Percentiles rank a stretch among this genome's conserved stretches.
These are phyloP conservation scores for Trissoscelio sp. DNA, from an alignment of 2,888 invertebrate genomes.

Conservation along the genomic window DNA sequence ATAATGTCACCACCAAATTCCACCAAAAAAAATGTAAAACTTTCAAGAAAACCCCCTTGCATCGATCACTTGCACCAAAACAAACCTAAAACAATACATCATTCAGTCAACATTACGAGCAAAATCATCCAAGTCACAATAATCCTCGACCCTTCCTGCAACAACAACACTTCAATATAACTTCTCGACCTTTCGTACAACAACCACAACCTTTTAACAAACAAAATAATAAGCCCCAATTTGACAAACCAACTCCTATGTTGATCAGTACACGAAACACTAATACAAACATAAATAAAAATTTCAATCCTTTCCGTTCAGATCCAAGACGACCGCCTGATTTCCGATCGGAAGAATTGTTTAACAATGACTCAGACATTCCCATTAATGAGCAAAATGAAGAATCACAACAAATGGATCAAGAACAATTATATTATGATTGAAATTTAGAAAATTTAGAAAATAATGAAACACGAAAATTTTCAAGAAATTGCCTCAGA, in stretches of 20 bases:
- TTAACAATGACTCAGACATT: slow-evolving; percentile 3
- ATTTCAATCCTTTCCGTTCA: neutral
- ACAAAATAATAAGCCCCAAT: neutral
- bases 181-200: neutral
- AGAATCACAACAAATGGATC: neutral
- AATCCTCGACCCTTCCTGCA: no score
- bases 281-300: neutral
- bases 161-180: no score
- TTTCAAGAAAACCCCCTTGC: neutral
- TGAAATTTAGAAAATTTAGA: neutral
- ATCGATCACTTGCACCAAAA: neutral
- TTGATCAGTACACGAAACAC: slow-evolving; percentile 12
- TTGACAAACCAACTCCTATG: slow-evolving; percentile 23
- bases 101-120: no score
- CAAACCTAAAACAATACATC: no score
- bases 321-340: neutral
- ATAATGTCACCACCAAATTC: neutral
- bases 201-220: neutral
- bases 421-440: neutral
- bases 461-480: neutral
- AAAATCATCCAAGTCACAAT: no score
- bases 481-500: neutral
- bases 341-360: slow-evolving; percentile 8
- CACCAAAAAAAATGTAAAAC: no score
- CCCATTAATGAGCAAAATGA: no score